These are phyloP conservation scores for Thripadectes ignobilis DNA, from an alignment of 2,797 vertebrate species.

Conservation along the genomic window DNA sequence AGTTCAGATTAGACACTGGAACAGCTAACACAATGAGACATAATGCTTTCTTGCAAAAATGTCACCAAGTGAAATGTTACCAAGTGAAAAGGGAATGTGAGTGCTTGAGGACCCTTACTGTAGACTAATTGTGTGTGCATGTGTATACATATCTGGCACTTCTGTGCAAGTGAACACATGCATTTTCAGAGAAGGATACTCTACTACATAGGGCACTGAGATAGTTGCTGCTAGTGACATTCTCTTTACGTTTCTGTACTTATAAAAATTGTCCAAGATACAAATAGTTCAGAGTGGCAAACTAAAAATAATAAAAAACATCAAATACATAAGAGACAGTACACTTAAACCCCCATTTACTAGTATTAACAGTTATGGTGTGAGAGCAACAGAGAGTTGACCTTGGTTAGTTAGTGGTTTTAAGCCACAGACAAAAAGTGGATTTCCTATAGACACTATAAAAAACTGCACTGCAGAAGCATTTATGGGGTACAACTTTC, in stretches of 20 bases:
- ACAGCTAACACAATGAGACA: neutral
- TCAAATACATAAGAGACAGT: neutral
- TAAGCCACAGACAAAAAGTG: neutral
- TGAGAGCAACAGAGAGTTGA: neutral
- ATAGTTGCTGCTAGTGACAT: neutral
- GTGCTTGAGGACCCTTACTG: neutral
- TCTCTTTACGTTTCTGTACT: neutral
- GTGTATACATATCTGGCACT: neutral
- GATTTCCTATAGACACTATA: slow-evolving; percentile 11
- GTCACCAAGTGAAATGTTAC: neutral
- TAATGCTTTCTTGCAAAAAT: neutral
- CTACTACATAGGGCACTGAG: neutral
- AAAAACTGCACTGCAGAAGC: neutral
- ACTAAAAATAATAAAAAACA: neutral
- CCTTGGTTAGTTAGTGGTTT: neutral
- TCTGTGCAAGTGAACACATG: neutral
- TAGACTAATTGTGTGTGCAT: neutral
- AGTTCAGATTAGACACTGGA: neutral
- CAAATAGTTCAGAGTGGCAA: neutral
- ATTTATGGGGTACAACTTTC: slow-evolving; percentile 11
- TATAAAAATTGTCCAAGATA: neutral
- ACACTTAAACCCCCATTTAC: neutral
- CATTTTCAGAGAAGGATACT: neutral
- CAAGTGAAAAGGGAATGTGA: neutral
- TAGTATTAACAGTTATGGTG: slow-evolving; percentile 38